phyloP scores from a whole-genome alignment of 1,140 invertebrate genomes.

The Procambarus clarkii region DNA sequence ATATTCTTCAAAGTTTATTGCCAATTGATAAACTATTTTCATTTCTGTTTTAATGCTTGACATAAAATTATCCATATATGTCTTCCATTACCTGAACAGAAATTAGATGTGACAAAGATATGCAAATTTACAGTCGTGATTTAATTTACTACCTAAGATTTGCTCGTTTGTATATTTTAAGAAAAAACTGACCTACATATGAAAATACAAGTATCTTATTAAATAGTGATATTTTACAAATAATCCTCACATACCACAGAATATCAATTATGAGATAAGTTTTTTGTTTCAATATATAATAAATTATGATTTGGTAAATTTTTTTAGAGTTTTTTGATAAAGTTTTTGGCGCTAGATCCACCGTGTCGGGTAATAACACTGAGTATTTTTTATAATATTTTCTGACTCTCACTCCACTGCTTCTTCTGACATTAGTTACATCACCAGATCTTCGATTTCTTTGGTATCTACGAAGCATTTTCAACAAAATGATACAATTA shows the following conservation, averaged over 20 bases:
- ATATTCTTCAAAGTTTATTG: neutral
- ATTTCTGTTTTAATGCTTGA: neutral
- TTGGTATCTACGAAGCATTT: slow-evolving; percentile 58
- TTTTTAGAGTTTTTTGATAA: neutral
- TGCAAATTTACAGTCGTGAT: neutral
- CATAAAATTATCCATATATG: too few species aligned
- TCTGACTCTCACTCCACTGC: slow-evolving; percentile 29
- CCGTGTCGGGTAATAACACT: slow-evolving; percentile 14
- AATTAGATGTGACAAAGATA: neutral
- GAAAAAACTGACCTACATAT: slow-evolving; percentile 17
- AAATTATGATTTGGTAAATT: neutral
- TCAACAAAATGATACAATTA: slow-evolving; percentile 34
- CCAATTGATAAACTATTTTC: neutral
- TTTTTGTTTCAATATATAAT: neutral
- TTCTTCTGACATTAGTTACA: neutral
- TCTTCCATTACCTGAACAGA: too few species aligned
- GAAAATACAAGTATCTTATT: slow-evolving; percentile 6
- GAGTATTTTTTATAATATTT: slow-evolving; percentile 6
- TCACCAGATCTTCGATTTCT: slow-evolving; percentile 36
- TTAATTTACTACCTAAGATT: slow-evolving; percentile 3
- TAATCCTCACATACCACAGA: neutral
- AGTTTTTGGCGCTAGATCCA: neutral
- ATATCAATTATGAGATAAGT: neutral
- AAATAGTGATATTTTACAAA: slow-evolving; percentile 26
- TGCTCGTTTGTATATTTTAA: slow-evolving; percentile 1